Percentiles rank a stretch among this genome's conserved stretches.
phyloP scores from a whole-genome alignment of 2,888 invertebrate species.

The Xylota sylvarum region DNA sequence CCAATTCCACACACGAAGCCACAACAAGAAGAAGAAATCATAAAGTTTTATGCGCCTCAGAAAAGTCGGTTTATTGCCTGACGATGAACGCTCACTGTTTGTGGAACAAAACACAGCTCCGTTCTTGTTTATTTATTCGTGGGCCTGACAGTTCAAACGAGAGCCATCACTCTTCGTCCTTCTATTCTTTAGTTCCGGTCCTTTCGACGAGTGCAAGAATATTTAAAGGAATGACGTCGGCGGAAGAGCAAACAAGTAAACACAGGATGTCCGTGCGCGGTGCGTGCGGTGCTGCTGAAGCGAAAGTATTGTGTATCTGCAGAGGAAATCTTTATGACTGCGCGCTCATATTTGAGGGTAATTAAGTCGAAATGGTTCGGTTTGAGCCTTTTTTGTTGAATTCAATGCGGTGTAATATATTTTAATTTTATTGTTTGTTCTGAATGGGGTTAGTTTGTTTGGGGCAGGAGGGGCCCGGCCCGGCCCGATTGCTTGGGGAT shows the following conservation, averaged over 20 bases:
- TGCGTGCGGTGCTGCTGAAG: constrained; percentile 13
- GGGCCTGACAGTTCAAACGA: constrained; percentile 60
- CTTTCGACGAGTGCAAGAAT: constrained; percentile 30
- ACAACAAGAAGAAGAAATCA: constrained; percentile 67
- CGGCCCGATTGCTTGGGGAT: background rate
- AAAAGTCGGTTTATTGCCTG: constrained; percentile 73
- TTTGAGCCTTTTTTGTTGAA: constrained; percentile 40
- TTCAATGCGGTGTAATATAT: constrained; percentile 43
- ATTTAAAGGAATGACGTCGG: constrained; percentile 47
- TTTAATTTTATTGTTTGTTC: constrained; percentile 56
- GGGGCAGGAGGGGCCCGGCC: no score
- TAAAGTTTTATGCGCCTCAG: constrained; percentile 75
- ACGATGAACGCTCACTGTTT: constrained; percentile 55
- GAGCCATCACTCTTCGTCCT: constrained; percentile 51
- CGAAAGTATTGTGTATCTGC: constrained; percentile 46
- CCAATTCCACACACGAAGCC: constrained; percentile 55
- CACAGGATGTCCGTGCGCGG: constrained; percentile 52
- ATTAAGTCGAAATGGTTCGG: constrained; percentile 54
- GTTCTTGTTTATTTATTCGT: constrained; percentile 66
- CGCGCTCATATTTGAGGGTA: constrained; percentile 62
- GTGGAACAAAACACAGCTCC: constrained; percentile 6
- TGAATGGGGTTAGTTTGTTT: constrained; percentile 3
- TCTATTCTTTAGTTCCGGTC: constrained; percentile 3
- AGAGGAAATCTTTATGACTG: constrained; percentile 55
- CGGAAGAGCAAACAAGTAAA: constrained; percentile 4